A percentile compares a stretch with the other conserved stretches of the same genome.
These are phyloP conservation scores for Odocoileus virginianus DNA, from an alignment of 2,113 vertebrate species.

Conservation along the genomic window DNA sequence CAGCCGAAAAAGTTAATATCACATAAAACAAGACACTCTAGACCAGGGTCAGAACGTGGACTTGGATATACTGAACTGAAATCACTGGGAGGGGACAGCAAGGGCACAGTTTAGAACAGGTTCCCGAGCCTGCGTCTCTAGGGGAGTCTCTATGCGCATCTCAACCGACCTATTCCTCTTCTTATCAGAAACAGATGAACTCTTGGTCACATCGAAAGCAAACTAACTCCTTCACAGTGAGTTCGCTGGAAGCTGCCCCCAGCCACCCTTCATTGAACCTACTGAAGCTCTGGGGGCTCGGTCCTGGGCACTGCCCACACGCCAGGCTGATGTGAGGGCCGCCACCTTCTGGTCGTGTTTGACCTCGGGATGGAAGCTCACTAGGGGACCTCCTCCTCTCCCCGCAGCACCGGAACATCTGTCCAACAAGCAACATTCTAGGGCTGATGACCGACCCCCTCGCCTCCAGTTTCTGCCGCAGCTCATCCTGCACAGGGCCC, in stretches of 20 bases:
- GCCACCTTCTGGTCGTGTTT: neutral
- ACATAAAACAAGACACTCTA: neutral
- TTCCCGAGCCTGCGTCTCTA: neutral
- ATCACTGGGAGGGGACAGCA: neutral
- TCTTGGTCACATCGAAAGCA: neutral
- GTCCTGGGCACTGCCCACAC: neutral
- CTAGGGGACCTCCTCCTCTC: neutral
- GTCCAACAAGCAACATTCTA: neutral
- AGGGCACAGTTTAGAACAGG: neutral
- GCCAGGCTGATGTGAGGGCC: neutral
- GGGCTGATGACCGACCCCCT: neutral
- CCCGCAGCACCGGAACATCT: neutral
- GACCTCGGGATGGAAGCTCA: neutral
- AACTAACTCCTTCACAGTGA: neutral
- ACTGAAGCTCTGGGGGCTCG: too few species aligned
- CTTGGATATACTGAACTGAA: neutral
- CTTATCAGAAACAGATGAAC: neutral
- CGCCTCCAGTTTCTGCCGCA: neutral
- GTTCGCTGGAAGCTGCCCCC: neutral
- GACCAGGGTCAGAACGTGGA: neutral
- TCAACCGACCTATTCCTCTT: neutral
- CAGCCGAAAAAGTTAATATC: neutral
- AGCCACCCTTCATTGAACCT: neutral
- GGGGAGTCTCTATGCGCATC: neutral
- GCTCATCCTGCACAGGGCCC: neutral